These are phyloP conservation scores for Rhodeus uyekii DNA, from an alignment of 2,797 vertebrate species.

Conservation along the genomic window DNA sequence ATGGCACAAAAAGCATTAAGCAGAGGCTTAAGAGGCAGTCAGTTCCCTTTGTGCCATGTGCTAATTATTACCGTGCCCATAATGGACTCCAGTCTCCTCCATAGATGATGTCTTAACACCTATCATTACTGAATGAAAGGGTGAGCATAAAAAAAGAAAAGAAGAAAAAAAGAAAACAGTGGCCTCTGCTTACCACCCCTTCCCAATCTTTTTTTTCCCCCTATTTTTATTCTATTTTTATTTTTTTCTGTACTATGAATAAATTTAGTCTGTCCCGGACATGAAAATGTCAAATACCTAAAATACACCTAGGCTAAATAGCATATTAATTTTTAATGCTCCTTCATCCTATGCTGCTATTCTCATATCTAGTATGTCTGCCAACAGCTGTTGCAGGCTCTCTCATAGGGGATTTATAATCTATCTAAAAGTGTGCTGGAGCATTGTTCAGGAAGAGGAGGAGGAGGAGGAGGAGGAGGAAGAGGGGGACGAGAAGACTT, in stretches of 20 bases:
- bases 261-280: slow-evolving; percentile 86
- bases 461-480: slow-evolving; percentile 32
- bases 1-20: slow-evolving; percentile 46
- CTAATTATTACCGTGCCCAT: slow-evolving; percentile 61
- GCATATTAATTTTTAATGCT: slow-evolving; percentile 89
- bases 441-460: slow-evolving; percentile 70
- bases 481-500: slow-evolving; percentile 44
- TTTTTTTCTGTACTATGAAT: slow-evolving; percentile 80
- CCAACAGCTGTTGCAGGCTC: slow-evolving; percentile 86
- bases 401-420: slow-evolving; percentile 84
- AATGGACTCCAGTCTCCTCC: slow-evolving; percentile 59
- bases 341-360: slow-evolving; percentile 87
- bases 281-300: slow-evolving; percentile 90
- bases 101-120: slow-evolving; percentile 56
- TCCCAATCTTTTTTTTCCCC: slow-evolving; percentile 57
- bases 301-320: slow-evolving; percentile 90
- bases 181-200: slow-evolving; percentile 66
- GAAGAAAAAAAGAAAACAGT: slow-evolving; percentile 40
- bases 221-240: slow-evolving; percentile 65
- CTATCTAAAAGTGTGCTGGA: slow-evolving; percentile 74
- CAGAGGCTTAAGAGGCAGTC: slow-evolving; percentile 60
- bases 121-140: slow-evolving; percentile 59
- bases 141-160: slow-evolving; percentile 70
- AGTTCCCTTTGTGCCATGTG: slow-evolving; percentile 59
- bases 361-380: slow-evolving; percentile 87